These are phyloP conservation scores for Anticlea derivata DNA, from an alignment of 2,888 invertebrate species.

Conservation along the genomic window DNA sequence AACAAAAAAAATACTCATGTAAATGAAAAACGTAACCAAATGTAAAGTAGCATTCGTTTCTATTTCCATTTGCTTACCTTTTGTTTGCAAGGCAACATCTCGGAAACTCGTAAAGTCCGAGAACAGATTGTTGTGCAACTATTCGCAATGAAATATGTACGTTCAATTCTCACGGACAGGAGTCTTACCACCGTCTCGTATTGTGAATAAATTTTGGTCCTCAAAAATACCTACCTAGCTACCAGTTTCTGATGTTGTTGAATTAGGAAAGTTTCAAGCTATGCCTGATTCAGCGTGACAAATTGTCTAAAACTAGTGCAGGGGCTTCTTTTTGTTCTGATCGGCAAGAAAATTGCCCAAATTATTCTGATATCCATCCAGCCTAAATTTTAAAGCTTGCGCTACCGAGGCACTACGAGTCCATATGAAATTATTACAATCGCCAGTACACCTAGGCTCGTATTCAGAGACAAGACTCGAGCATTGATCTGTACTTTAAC, in stretches of 20 bases:
- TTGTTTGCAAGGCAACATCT: constrained; percentile 20
- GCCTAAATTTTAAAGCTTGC: too few species aligned
- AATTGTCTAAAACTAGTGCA: too few species aligned
- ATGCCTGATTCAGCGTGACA: too few species aligned
- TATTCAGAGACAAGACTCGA: too few species aligned
- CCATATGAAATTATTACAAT: too few species aligned
- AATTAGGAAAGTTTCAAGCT: too few species aligned
- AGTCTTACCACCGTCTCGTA: constrained; percentile 4
- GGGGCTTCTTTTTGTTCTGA: too few species aligned
- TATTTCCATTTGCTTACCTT: constrained; percentile 9
- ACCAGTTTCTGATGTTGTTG: not conserved
- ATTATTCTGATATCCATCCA: too few species aligned
- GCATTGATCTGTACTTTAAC: too few species aligned
- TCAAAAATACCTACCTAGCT: not conserved
- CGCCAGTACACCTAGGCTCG: too few species aligned
- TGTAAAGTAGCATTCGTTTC: not conserved
- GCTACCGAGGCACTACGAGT: too few species aligned
- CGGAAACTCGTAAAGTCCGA: constrained; percentile 25
- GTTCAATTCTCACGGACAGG: constrained; percentile 21
- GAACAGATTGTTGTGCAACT: constrained; percentile 27
- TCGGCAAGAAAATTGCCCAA: too few species aligned
- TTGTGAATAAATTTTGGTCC: not conserved
- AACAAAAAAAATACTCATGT: not conserved
- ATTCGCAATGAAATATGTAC: constrained; percentile 29
- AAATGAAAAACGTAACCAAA: constrained; percentile 1